Evolutionary conservation across 2,113 vertebrate genomes (phyloP), one percentile per base, ranked within the genome.

Genomic region (Hyla sarda): DNA sequence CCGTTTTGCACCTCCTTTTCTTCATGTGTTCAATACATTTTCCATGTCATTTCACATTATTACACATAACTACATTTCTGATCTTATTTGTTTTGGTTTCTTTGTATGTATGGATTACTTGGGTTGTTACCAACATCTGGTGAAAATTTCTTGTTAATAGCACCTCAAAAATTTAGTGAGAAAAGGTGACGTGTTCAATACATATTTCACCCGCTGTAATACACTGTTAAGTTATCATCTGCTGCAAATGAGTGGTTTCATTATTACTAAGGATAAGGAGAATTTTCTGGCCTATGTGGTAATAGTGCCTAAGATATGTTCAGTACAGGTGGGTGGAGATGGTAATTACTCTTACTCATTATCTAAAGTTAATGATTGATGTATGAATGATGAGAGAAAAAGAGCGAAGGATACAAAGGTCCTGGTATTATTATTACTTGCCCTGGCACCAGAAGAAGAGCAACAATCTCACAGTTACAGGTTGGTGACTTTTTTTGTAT

Each of bases 381-480:
- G 14, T 72, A 80, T 71, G 41, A 8, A 56, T 37, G 75, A 86
- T 72, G 76, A 25, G 84, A 72, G 58, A 65, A n/a, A 32, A 34
- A 58, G 23, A 81, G 48, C n/a, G 12, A 41, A 72, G 76, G 84
- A 81, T 86, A 86, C 84, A 86, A 86, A 86, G 84, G 84, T 86
- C 84, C 25, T 50, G 11, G 79, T 11, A 25, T 25, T 13, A 10
- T 34, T 78, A 21, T 79, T 79, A 7, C 14, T 25, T 48, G 12
- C 8, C 30, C n/a, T 30, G 50, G 25, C 50, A 47, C 23, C 69
- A 50, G 76, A 56, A 28, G 17, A 73, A n/a, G 13, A 41, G 23
- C 62, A 54, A 13, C 48, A 32, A 23, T 86, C 32, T 32, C 28
- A 16, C 25, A 54, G 30, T 7, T 41, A 34, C 84, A 73, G 84